These are phyloP conservation scores for Merodon equestris DNA, from an alignment of 2,888 invertebrate genomes.

Conservation along the genomic window DNA sequence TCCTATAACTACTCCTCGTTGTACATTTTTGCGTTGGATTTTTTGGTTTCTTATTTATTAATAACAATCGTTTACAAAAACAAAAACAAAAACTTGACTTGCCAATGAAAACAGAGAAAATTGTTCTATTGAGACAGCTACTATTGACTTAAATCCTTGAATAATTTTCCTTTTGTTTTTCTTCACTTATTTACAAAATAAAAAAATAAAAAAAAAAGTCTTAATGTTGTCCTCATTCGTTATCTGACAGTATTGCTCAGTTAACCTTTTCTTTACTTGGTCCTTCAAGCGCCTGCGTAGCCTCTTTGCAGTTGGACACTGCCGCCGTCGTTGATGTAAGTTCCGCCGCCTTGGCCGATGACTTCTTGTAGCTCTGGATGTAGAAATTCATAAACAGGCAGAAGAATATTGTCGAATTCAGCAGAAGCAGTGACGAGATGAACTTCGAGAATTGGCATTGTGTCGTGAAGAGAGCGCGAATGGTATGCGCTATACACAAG, in stretches of 20 bases:
- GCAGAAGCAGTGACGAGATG: slow-evolving; percentile 86
- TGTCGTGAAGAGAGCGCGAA: slow-evolving; percentile 76
- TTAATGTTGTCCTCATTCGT: slow-evolving; percentile 26
- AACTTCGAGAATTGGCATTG: slow-evolving; percentile 80
- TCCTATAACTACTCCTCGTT: slow-evolving; percentile 38
- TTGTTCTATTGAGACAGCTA: slow-evolving; percentile 8
- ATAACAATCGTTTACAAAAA: too few relatives aligned
- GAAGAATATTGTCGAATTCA: slow-evolving; percentile 93
- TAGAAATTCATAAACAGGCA: slow-evolving; percentile 95
- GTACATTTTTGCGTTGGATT: slow-evolving; percentile 13
- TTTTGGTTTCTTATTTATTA: background rate
- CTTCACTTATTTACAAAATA: slow-evolving; percentile 18
- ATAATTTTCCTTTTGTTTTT: slow-evolving; percentile 10
- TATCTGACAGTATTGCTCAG: slow-evolving; percentile 25
- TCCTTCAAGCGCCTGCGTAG: slow-evolving; percentile 34
- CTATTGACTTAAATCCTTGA: slow-evolving; percentile 26
- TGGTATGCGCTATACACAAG: slow-evolving; percentile 78
- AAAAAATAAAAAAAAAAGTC: slow-evolving; percentile 46
- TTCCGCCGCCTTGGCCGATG: slow-evolving; percentile 67
- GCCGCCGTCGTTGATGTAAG: too few relatives aligned
- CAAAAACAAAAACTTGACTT: too few relatives aligned
- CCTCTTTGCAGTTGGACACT: slow-evolving; percentile 23
- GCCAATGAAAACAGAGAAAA: slow-evolving; percentile 12
- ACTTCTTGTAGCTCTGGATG: slow-evolving; percentile 86
- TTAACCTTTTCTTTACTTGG: slow-evolving; percentile 44